Evolutionary conservation across 2,113 vertebrate genomes (phyloP), one percentile per base, ranked within the genome.

Genomic region (Neotoma lepida): DNA sequence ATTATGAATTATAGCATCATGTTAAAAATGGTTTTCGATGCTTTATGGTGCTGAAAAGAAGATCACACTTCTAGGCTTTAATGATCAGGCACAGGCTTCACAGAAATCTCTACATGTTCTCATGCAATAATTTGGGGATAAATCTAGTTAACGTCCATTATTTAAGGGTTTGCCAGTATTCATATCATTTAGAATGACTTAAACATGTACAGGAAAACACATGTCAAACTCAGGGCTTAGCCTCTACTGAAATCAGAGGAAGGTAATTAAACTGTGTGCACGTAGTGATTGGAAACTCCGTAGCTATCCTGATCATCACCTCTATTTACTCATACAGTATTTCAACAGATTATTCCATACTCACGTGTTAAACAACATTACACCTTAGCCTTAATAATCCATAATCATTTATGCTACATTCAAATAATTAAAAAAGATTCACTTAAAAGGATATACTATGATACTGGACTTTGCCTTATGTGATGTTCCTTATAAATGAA

Each of bases 1-100:
- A 90, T 91, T 76, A 88, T 91, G 58, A 93, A 78, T 93, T 86
- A 93, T 1, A 41, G 44, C 80, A 77, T 86, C 86, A 18, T 18
- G 71, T 93, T 87, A 80, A 87, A 95, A 94, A 90, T 80, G 73
- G 81, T 61, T 92, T 90, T 68, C 68, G 76, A 84, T 89, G 90
- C 74, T 91, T 80, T 51, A 15, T 18, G 61, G 30, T 88, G 64
- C 63, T 68, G 33, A 73, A 80, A 73, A 78, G 86, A 33, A 22
- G 56, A 89, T 80, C 66, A 13, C 15, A 64, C 28, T 70, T 89
- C 90, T 87, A 13, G n/a, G 49, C 85, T 90, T 93, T 88, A 86
- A 90, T 91, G 81, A 85, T 66, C 46, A 88, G 80, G 84, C 56
- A 63, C 39, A 71, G 81, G 35, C 28, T 76, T 87, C 54, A 84